A percentile compares a stretch with the other conserved stretches of the same genome.
Conservation (phyloP, 1,140 invertebrate genomes). For the Drosophila ogumai region DNA sequence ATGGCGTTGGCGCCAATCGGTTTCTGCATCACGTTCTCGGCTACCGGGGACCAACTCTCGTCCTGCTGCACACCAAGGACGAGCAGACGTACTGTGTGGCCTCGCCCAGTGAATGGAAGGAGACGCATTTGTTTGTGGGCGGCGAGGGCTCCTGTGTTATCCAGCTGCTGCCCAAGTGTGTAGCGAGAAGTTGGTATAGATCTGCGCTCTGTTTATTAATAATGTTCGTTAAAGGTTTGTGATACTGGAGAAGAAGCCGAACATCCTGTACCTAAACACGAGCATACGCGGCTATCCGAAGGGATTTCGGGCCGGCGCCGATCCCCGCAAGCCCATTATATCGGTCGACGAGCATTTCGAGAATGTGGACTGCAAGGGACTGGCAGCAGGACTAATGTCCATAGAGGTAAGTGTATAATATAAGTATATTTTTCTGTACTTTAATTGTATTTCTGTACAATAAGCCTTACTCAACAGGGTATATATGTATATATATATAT, state of each 20-base stretch:
- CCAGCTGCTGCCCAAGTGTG: slow-evolving; percentile 92
- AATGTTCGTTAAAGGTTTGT: slow-evolving; percentile 86
- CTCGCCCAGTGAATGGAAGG: slow-evolving; percentile 93
- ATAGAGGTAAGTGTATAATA: slow-evolving; percentile 86
- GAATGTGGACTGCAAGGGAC: slow-evolving; percentile 87
- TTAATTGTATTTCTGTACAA: slow-evolving; percentile 67
- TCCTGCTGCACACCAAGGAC: slow-evolving; percentile 89
- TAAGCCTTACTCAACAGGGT: slow-evolving; percentile 74
- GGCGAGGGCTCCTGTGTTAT: slow-evolving; percentile 91
- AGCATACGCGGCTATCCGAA: slow-evolving; percentile 93
- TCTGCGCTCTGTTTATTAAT: background rate
- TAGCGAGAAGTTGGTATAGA: slow-evolving; percentile 10
- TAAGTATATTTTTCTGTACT: slow-evolving; percentile 39
- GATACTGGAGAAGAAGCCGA: slow-evolving; percentile 89
- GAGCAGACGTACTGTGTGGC: slow-evolving; percentile 91
- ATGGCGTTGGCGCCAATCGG: slow-evolving; percentile 94
- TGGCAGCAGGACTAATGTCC: slow-evolving; percentile 87
- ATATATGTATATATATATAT: slow-evolving; percentile 60
- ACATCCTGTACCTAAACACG: slow-evolving; percentile 93
- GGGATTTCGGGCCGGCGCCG: slow-evolving; percentile 92
- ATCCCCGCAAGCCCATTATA: slow-evolving; percentile 91
- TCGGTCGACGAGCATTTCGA: slow-evolving; percentile 91
- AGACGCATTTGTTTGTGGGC: slow-evolving; percentile 94
- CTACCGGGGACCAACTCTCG: slow-evolving; percentile 93
- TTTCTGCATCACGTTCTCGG: slow-evolving; percentile 94